These are phyloP conservation scores for Dasyprocta punctata DNA, from an alignment of 2,113 vertebrate species.

Conservation along the genomic window DNA sequence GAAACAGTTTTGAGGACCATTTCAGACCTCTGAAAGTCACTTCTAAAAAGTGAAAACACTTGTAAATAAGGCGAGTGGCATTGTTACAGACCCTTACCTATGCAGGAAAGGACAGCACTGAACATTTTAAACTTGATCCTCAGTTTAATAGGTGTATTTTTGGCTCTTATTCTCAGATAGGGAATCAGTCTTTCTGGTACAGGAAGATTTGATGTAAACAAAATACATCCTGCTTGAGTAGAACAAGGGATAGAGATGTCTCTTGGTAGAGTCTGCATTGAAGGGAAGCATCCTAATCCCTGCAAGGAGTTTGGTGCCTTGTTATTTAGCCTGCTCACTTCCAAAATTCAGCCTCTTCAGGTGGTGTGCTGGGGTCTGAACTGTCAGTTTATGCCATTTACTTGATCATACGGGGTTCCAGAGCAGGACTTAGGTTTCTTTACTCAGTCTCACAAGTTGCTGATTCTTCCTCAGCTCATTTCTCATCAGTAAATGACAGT, in stretches of 20 bases:
- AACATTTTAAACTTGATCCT: not conserved
- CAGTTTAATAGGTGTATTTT: not conserved
- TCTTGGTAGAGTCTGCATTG: not conserved
- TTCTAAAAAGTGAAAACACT: not conserved
- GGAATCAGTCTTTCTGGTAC: not conserved
- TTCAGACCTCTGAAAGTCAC: not conserved
- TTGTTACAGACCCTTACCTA: not conserved
- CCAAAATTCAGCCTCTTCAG: not conserved
- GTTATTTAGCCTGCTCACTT: no score
- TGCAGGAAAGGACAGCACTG: not conserved
- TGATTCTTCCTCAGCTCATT: not conserved
- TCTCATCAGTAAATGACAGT: not conserved
- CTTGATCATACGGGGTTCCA: not conserved
- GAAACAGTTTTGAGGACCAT: not conserved
- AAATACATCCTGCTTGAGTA: rapidly evolving
- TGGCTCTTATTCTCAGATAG: not conserved
- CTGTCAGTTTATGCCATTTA: rapidly evolving
- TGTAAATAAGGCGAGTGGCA: not conserved
- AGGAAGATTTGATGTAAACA: not conserved
- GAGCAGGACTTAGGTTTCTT: not conserved
- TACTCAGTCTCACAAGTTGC: not conserved
- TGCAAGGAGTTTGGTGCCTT: not conserved
- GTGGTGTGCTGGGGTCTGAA: not conserved
- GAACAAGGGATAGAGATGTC: rapidly evolving
- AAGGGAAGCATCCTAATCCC: no score